Evolutionary conservation across 1,140 invertebrate species (phyloP).

Genomic region (Drosophila tristis): DNA sequence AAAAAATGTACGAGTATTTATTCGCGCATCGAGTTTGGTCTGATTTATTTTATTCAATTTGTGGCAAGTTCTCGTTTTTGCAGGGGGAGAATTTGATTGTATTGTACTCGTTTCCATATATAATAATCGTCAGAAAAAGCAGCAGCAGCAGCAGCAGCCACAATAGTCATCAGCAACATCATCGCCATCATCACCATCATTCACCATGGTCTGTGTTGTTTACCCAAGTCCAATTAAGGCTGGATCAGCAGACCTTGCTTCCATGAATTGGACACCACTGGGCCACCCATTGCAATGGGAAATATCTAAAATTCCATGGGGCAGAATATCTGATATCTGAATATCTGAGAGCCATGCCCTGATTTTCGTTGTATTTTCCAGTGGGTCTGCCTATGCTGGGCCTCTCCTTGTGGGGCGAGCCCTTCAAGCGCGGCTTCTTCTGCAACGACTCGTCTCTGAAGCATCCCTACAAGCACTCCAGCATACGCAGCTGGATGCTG

Average conservation of each 20-base stretch:
- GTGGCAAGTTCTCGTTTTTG: slow-evolving; percentile 29
- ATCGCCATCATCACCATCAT: slow-evolving; percentile 19
- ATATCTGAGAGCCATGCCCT: too few relatives aligned
- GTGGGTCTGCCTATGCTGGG: slow-evolving; percentile 89
- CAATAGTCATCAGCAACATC: slow-evolving; percentile 25
- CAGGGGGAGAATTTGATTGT: slow-evolving; percentile 37
- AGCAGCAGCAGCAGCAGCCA: slow-evolving; percentile 13
- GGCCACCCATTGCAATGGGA: slow-evolving; percentile 31
- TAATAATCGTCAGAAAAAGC: neutral
- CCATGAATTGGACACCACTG: slow-evolving; percentile 58
- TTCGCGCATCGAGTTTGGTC: slow-evolving; percentile 53
- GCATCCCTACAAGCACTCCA: slow-evolving; percentile 92
- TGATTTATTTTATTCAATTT: slow-evolving; percentile 65
- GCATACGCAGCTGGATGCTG: slow-evolving; percentile 91
- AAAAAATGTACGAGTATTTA: slow-evolving; percentile 32
- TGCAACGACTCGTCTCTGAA: slow-evolving; percentile 96
- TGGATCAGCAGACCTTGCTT: slow-evolving; percentile 66
- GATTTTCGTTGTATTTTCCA: slow-evolving; percentile 85
- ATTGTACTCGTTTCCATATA: slow-evolving; percentile 43
- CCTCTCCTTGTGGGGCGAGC: slow-evolving; percentile 89
- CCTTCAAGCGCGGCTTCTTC: slow-evolving; percentile 96
- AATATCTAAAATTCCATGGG: neutral
- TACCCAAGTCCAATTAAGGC: slow-evolving; percentile 70
- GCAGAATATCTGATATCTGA: neutral
- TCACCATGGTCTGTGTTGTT: slow-evolving; percentile 51